Evolutionary conservation across 30 jellyfish, hydroid and myxozoan genomes (phyloP).

Genomic region (Turritopsis rubra): DNA sequence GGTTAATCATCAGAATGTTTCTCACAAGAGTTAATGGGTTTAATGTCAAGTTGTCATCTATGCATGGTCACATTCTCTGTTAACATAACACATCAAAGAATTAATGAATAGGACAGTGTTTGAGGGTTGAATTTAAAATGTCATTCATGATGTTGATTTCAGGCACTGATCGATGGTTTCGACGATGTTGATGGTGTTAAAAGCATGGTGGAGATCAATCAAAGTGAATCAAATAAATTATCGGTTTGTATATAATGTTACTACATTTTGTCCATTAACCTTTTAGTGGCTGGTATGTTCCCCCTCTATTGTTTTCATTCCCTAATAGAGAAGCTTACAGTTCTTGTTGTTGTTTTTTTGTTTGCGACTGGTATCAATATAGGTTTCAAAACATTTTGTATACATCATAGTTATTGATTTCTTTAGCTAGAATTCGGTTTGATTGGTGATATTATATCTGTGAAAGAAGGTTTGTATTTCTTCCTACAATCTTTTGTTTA

Average conservation of each 20-base stretch:
- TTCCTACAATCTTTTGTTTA: neutral
- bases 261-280: neutral
- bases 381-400: too few species aligned
- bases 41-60: neutral
- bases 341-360: too few species aligned
- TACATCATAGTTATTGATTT: neutral
- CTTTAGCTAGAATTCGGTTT: constrained; percentile 85
- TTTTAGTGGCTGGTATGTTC: too few species aligned
- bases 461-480: constrained; percentile 69
- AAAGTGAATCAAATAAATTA: constrained; percentile 49
- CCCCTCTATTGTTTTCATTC: too few species aligned
- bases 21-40: neutral
- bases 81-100: neutral
- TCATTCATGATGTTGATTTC: neutral
- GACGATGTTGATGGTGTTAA: constrained; percentile 57
- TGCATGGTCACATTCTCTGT: neutral
- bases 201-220: constrained; percentile 15
- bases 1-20: neutral
- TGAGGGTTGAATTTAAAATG: neutral
- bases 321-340: too few species aligned
- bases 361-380: too few species aligned
- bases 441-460: constrained; percentile 89
- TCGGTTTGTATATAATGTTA: constrained; percentile 41
- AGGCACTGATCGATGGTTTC: constrained; percentile 80
- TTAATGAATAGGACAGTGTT: neutral